Base-by-base conservation (phyloP, 2,113 vertebrate genomes). In the Herpetotheres cachinnans region DNA sequence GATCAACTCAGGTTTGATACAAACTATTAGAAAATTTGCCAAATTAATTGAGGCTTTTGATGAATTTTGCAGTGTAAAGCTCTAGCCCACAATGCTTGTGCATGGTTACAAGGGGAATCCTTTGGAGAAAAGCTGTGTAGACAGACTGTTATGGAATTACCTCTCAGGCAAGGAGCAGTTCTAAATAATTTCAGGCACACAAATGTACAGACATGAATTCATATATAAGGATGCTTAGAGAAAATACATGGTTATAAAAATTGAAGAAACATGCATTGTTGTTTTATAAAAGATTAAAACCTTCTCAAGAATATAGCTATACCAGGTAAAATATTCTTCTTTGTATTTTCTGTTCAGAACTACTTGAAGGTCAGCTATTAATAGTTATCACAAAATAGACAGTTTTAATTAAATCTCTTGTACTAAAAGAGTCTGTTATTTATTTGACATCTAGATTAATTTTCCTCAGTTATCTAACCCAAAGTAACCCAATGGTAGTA, bases 331-430 rank as follows among this genome's bases (percentile, higher is more conserved):
- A 80, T 1, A 59, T 46, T 67, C 6, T 83, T 42, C 19, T 71
- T 62, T 56, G 3, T 24, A 6, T 74, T 82, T 97, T 95, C 76
- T 82, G 19, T 70, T 78, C 47, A 42, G 27, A 62, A 86, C 2
- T 66, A 88, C 25, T 49, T 95, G 59, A 97, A 93, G 27, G 50
- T 82, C 82, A 90, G 52, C 47, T 90, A 77, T 82, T 91, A 92
- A 92, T 71, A 94, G 22, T 54, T 62, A 85, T 77, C 58, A 95
- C 42, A 86, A 94, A 97, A 81, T 49, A 89, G 36, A 71, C 82
- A 82, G 17, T 62, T 97, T 94, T 83, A 82, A 92, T 72, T 95
- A 76, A 91, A 78, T 83, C n/a, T 89, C 5, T 92, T 93, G 38
- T 54, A 54, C 30, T 84, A 34, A 82, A 93, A 84, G 26, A n/a